Evolutionary conservation across 2,888 invertebrate genomes (phyloP).

Genomic region (Minunthozetes semirufus): DNA sequence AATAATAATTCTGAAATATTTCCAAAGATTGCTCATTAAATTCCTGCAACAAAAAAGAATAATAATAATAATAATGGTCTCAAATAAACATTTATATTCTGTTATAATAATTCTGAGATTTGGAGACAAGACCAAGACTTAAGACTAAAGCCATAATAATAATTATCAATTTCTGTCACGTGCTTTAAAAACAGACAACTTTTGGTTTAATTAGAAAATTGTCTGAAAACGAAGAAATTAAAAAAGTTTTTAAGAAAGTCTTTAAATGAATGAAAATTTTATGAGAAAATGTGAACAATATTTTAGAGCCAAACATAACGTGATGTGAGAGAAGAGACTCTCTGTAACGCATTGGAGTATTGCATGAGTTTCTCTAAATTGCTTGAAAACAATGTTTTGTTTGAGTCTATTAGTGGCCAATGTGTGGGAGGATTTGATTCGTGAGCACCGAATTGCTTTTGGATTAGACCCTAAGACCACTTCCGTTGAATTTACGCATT

Average conservation of each 20-base stretch:
- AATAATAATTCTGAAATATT: not conserved
- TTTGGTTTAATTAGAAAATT: not conserved
- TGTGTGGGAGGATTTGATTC: constrained; percentile 24
- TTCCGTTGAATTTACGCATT: constrained; percentile 18
- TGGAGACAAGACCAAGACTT: not conserved
- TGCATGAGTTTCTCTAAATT: constrained; percentile 33
- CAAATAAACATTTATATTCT: constrained; percentile 10
- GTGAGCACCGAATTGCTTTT: constrained; percentile 15
- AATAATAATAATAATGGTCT: not conserved
- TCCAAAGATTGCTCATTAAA: constrained; percentile 22
- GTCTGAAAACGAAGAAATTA: too few species aligned
- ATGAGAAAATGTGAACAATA: not conserved
- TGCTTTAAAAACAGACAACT: not conserved
- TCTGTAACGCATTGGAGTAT: not conserved
- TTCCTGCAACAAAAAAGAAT: not conserved
- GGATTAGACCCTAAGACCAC: constrained; percentile 2
- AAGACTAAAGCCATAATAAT: not conserved
- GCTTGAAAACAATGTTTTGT: constrained; percentile 16
- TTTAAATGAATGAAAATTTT: not conserved
- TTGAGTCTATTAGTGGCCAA: not conserved
- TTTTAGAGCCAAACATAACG: not conserved
- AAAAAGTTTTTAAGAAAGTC: not conserved
- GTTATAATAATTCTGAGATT: not conserved
- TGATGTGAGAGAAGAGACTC: not conserved
- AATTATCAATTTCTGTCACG: not conserved